Conservation (phyloP, 2,113 vertebrate species). For the Chauna torquata region DNA sequence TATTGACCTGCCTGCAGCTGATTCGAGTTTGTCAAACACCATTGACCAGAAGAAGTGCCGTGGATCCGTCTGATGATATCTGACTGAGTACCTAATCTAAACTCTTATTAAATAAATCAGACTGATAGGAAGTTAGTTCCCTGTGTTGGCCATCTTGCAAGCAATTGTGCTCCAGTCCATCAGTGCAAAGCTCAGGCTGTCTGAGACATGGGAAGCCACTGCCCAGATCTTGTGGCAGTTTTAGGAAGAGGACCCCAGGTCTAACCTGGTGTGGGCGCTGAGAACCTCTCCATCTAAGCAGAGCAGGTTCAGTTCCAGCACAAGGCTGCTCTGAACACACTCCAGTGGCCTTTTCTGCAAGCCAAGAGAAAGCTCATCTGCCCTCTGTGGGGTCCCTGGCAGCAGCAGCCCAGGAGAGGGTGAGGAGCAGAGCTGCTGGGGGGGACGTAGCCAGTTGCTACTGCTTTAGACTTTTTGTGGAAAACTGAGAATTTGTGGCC, state of each 20-base stretch:
- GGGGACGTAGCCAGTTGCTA: background rate
- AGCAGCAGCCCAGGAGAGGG: background rate
- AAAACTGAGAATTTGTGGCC: background rate
- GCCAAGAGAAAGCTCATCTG: background rate
- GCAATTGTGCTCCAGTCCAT: background rate
- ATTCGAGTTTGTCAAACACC: background rate
- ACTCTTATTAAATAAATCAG: background rate
- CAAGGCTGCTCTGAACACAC: background rate
- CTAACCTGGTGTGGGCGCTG: background rate
- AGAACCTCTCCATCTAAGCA: background rate
- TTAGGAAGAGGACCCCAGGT: background rate
- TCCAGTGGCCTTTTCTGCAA: background rate
- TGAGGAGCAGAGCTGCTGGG: rapidly evolving
- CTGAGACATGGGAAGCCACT: background rate
- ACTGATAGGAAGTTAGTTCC: background rate
- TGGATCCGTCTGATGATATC: background rate
- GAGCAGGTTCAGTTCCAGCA: background rate
- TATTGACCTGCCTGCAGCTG: background rate
- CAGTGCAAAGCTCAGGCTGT: background rate
- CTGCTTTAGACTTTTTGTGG: background rate
- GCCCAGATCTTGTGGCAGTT: background rate
- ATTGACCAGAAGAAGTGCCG: background rate
- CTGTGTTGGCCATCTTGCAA: background rate
- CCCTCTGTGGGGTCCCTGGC: rapidly evolving
- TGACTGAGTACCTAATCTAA: background rate